phyloP scores from a whole-genome alignment of 1,140 invertebrate species.

The Caenorhabditis tropicalis region DNA sequence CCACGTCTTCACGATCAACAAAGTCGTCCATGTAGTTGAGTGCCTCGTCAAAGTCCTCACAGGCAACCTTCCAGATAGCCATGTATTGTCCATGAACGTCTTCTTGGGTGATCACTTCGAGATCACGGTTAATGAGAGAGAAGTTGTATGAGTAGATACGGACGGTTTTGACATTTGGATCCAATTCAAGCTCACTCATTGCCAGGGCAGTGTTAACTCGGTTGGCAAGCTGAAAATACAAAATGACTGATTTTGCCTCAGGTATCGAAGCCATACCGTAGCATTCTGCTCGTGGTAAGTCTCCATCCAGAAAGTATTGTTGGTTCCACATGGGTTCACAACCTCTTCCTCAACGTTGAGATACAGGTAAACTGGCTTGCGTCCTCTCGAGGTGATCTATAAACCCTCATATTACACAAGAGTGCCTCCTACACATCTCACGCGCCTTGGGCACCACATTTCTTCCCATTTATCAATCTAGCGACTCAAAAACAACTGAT shows the following conservation, averaged over 20 bases:
- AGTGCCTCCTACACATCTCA: constrained; percentile 33
- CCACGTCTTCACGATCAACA: constrained; percentile 1
- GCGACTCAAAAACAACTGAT: not conserved
- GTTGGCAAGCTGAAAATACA: constrained; percentile 23
- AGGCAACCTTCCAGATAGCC: constrained; percentile 29
- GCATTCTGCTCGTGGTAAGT: constrained; percentile 22
- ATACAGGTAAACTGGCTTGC: constrained; percentile 15
- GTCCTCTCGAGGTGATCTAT: constrained; percentile 33
- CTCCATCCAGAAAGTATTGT: constrained; percentile 34
- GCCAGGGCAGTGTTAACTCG: not conserved
- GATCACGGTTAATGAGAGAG: constrained; percentile 1
- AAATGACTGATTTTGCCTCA: not conserved
- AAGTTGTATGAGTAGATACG: constrained; percentile 28
- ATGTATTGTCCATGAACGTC: constrained; percentile 4
- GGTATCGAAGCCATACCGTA: not conserved
- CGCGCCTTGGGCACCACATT: not conserved
- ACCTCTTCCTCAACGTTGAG: constrained; percentile 1
- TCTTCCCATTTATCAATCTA: constrained; percentile 24
- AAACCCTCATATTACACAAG: constrained; percentile 20
- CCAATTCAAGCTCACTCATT: constrained; percentile 13
- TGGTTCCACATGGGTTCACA: not conserved
- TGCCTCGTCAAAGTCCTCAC: constrained; percentile 11
- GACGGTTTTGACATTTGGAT: constrained; percentile 7
- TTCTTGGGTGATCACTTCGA: not conserved
- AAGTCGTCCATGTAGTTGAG: constrained; percentile 14